Evolutionary conservation across 2,113 vertebrate genomes (phyloP).

Genomic region (Aldabrachelys gigantea): DNA sequence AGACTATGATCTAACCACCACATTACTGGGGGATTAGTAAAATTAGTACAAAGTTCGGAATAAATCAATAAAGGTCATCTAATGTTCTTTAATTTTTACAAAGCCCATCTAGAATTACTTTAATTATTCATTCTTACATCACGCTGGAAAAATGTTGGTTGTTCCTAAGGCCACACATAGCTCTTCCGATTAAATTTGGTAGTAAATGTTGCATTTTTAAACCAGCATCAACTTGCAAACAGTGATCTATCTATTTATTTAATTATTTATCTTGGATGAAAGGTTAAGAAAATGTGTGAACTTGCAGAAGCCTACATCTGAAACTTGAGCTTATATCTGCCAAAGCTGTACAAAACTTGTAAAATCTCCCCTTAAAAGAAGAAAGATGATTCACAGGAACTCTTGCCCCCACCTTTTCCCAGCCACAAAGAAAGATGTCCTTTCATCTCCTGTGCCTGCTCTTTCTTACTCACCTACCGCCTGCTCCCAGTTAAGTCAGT

Average conservation of each 20-base stretch:
- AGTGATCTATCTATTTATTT: background rate
- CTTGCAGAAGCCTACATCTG: slow-evolving; percentile 25
- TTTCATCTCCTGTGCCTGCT: background rate
- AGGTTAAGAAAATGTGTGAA: background rate
- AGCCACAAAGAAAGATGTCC: background rate
- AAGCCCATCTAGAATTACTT: slow-evolving; percentile 63
- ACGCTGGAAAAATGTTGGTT: slow-evolving; percentile 62
- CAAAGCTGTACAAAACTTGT: slow-evolving; percentile 11
- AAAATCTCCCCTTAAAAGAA: slow-evolving; percentile 23
- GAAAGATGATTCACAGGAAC: background rate
- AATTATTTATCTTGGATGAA: background rate
- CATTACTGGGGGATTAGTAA: slow-evolving; percentile 13
- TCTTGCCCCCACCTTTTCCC: fast-evolving
- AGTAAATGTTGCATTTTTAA: slow-evolving; percentile 50
- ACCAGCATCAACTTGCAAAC: slow-evolving; percentile 36
- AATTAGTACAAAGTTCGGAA: background rate
- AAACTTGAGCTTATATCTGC: slow-evolving; percentile 35
- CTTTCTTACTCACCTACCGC: background rate
- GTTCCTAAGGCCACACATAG: slow-evolving; percentile 55
- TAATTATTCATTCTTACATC: slow-evolving; percentile 73
- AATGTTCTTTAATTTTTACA: slow-evolving; percentile 68
- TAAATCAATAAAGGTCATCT: slow-evolving; percentile 40
- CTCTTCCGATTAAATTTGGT: slow-evolving; percentile 17
- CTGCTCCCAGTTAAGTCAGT: background rate
- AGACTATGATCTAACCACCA: background rate